These are phyloP conservation scores for Lycodopsis pacificus DNA, from an alignment of 2,797 vertebrate species.

Conservation along the genomic window DNA sequence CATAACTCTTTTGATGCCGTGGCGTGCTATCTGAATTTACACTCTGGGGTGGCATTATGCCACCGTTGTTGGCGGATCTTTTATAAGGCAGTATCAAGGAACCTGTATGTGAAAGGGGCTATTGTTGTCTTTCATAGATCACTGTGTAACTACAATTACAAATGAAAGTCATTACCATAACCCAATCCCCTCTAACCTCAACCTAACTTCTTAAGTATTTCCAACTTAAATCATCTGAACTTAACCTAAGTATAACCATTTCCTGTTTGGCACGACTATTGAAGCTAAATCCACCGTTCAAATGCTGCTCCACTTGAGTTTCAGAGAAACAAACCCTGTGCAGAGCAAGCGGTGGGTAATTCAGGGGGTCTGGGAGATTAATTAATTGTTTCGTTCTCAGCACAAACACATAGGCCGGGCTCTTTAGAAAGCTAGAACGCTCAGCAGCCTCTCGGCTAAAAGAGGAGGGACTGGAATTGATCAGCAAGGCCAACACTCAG, in stretches of 20 bases:
- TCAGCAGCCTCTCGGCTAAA: slow-evolving; percentile 27
- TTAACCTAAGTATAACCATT: background rate
- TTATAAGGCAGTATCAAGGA: background rate
- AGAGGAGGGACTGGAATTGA: slow-evolving; percentile 3
- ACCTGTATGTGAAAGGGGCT: background rate
- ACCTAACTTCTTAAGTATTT: background rate
- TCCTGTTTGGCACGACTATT: background rate
- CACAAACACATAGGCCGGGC: background rate
- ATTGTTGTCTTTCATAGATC: background rate
- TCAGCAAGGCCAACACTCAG: background rate
- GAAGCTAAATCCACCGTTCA: slow-evolving; percentile 21
- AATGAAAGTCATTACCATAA: background rate
- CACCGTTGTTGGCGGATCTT: background rate
- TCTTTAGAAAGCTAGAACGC: slow-evolving; percentile 14
- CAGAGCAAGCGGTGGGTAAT: slow-evolving; percentile 6
- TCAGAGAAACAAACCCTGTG: slow-evolving; percentile 29
- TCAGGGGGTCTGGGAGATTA: slow-evolving; percentile 13
- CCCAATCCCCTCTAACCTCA: background rate
- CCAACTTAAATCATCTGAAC: background rate
- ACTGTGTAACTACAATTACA: background rate
- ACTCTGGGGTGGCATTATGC: background rate
- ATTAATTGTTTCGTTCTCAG: background rate
- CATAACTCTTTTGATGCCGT: no score
- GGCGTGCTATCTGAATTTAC: background rate
- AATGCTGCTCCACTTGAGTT: slow-evolving; percentile 15